Percentiles rank a stretch among this genome's conserved stretches.
phyloP scores from a whole-genome alignment of 92 coral and sea anemone species.

The Diadumene lineata region DNA sequence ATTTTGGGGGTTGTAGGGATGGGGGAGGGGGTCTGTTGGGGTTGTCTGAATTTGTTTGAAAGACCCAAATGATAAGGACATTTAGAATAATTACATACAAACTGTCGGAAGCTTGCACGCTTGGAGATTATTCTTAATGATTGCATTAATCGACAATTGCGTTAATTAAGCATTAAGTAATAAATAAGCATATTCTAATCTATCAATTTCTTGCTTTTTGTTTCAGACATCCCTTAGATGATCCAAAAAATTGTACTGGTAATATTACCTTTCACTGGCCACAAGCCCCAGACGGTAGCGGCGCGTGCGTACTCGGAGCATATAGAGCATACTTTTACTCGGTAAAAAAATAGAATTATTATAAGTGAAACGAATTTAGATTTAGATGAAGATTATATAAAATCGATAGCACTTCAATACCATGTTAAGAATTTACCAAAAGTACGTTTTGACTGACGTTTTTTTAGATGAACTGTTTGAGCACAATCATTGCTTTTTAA shows the following conservation, averaged over 20 bases:
- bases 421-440: too few relatives aligned
- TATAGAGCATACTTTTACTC: not conserved
- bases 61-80: too few relatives aligned
- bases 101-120: too few relatives aligned
- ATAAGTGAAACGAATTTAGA: not conserved
- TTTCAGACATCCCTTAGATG: slow-evolving; percentile 4
- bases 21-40: too few relatives aligned
- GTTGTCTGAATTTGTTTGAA: too few relatives aligned
- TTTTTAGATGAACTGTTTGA: too few relatives aligned
- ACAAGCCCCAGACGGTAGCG: not conserved
- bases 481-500: too few relatives aligned
- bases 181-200: not conserved
- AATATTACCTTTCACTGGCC: not conserved
- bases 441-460: too few relatives aligned
- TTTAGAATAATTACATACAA: too few relatives aligned
- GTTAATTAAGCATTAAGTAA: too few relatives aligned
- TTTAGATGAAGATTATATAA: not conserved
- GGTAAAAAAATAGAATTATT: not conserved
- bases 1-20: too few relatives aligned
- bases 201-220: not conserved
- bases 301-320: not conserved
- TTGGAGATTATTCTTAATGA: not conserved
- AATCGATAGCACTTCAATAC: not conserved
- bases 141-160: too few relatives aligned
- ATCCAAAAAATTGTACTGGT: not conserved